A percentile compares a stretch with the other conserved stretches of the same genome.
Evolutionary conservation across 2,113 vertebrate species (phyloP).

Genomic region (Mola mola): DNA sequence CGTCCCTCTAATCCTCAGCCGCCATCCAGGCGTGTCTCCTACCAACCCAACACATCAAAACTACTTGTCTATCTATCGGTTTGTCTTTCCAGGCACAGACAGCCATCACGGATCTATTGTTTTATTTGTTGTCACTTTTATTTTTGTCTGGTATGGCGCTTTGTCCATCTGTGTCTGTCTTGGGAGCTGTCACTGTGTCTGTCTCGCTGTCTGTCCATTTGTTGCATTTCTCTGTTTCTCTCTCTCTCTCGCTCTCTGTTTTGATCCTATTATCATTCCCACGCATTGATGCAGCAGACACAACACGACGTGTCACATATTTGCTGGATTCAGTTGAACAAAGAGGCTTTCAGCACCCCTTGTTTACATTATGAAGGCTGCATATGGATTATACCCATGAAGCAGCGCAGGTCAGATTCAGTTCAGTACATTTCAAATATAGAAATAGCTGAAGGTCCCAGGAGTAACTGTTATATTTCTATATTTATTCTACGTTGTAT

Average conservation of each 20-base stretch:
- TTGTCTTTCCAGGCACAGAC: not conserved
- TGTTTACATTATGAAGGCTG: constrained; percentile 4
- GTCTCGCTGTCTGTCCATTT: not conserved
- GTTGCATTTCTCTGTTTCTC: not conserved
- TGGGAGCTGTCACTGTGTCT: no score
- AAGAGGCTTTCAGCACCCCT: constrained; percentile 10
- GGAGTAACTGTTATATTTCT: no score
- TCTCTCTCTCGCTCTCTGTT: constrained; percentile 4
- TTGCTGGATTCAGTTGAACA: constrained; percentile 25
- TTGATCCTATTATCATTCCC: constrained; percentile 21
- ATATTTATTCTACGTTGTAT: no score
- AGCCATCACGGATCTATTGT: no score
- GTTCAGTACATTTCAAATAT: no score
- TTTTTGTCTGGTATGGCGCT: not conserved
- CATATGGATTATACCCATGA: no score
- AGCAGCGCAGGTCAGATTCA: no score
- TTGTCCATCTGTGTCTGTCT: no score
- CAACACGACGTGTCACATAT: constrained; percentile 51
- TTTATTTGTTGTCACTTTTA: constrained; percentile 17
- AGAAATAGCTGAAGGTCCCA: no score
- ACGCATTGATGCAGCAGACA: constrained; percentile 37
- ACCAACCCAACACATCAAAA: no score
- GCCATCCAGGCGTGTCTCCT: constrained; percentile 22
- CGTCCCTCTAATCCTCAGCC: constrained; percentile 66
- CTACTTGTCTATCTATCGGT: not conserved